Conservation (phyloP, 2,888 invertebrate genomes). For the Seira sanloemensis region DNA sequence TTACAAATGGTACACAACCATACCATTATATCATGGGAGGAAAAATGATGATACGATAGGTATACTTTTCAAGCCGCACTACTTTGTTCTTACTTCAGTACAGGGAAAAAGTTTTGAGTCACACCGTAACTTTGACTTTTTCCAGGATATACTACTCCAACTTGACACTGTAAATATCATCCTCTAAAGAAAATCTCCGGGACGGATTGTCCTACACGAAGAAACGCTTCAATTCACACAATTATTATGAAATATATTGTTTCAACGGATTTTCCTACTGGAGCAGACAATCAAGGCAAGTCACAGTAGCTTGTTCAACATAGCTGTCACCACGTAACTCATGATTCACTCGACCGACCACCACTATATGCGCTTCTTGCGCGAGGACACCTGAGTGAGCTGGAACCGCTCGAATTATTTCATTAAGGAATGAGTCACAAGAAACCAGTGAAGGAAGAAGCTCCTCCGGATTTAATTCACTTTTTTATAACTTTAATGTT, state of each 20-base stretch:
- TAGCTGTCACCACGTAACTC: neutral
- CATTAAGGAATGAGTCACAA: neutral
- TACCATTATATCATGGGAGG: neutral
- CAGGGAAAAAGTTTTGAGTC: neutral
- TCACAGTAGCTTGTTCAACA: neutral
- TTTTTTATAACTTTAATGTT: neutral
- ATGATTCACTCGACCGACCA: conserved; percentile 31
- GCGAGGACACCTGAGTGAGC: neutral
- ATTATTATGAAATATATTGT: conserved; percentile 67
- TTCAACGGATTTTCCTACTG: conserved; percentile 30
- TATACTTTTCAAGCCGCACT: neutral
- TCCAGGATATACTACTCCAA: neutral
- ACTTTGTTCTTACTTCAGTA: neutral
- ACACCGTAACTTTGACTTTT: neutral
- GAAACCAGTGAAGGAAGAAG: neutral
- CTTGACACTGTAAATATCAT: no score
- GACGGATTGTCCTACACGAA: conserved; percentile 50
- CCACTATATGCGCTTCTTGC: no score
- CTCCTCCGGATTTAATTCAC: neutral
- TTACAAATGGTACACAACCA: neutral
- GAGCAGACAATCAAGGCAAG: conserved; percentile 18
- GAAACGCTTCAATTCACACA: conserved; percentile 65
- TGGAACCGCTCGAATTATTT: neutral
- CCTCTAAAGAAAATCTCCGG: conserved; percentile 32
- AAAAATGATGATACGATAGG: neutral